Evolutionary conservation across 2,888 invertebrate species (phyloP), one percentile per base, ranked within the genome.

Genomic region (Amblyteles armatorius): DNA sequence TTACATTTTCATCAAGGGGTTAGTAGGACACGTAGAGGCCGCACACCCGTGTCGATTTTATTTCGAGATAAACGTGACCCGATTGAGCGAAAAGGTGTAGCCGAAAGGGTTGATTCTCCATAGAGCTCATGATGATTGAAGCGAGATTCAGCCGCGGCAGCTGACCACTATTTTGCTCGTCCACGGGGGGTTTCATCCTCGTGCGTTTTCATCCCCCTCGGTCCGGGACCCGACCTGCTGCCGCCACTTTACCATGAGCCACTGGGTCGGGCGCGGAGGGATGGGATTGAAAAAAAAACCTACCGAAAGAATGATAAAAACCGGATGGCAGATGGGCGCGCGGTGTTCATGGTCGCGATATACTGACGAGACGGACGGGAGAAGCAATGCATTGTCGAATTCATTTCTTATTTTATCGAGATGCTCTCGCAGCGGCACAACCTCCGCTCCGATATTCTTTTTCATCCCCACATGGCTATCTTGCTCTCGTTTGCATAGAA

Each of bases 251-350:
- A 68, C 82, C 44, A 44, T 55, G 55, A 72, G 26, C 48, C 69
- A 44, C 87, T 86, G 86, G 85, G 85, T 63, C 33, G 87, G 88
- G 87, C 82, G 86, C 69, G 68, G 85, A 67, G 88, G 89, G 89
- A 92, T 90, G 89, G 88, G 90, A 91, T 91, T 90, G 89, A 91
- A 77, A 76, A 65, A 78, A 55, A 22, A 50, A 57, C 26, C 52
- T 0, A 3, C 65, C 81, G 57, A 26, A 40, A 55, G 11, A 65
- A 82, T 76, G 82, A 85, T 82, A 91, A 91, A 92, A 92, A 92
- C 92, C 91, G 92, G 92, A 91, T 89, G 91, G 91, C 92, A 92
- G 92, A 92, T 92, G 92, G 89, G 87, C 87, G 85, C 67, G 19
- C 52, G 57, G 48, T 68, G 48, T 74, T 82, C 65, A 74, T 40